Evolutionary conservation across 2,888 invertebrate genomes (phyloP).

Genomic region (Octonoba sinensis): DNA sequence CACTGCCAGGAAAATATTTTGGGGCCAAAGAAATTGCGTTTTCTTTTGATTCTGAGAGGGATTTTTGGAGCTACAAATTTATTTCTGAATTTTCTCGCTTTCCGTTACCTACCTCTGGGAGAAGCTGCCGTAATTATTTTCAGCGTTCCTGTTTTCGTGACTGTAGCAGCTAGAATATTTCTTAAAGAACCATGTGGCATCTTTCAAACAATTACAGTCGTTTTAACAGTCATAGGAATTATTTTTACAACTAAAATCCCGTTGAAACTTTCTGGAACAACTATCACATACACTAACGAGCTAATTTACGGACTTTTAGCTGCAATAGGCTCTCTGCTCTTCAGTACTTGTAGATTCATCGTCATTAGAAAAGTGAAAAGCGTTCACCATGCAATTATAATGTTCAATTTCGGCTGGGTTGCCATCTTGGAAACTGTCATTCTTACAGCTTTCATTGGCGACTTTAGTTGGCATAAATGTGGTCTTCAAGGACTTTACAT

Average conservation of each 20-base stretch:
- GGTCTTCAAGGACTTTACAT: conserved; percentile 84
- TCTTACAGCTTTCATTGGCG: conserved; percentile 80
- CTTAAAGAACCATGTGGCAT: conserved; percentile 91
- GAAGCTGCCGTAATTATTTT: conserved; percentile 93
- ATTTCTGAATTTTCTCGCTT: conserved; percentile 91
- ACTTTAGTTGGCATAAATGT: conserved; percentile 85
- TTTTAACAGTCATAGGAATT: conserved; percentile 87
- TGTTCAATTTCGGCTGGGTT: conserved; percentile 87
- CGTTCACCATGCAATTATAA: conserved; percentile 89
- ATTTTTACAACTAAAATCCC: conserved; percentile 88
- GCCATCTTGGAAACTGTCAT: conserved; percentile 76
- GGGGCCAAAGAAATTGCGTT: conserved; percentile 81
- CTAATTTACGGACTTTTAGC: conserved; percentile 83
- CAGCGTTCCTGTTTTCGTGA: conserved; percentile 92
- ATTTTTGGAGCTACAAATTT: conserved; percentile 89
- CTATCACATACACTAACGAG: conserved; percentile 29
- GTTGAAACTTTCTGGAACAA: conserved; percentile 78
- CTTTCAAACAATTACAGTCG: conserved; percentile 86
- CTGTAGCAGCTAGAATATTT: conserved; percentile 77
- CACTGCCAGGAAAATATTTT: conserved; percentile 84
- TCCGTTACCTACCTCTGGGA: conserved; percentile 90
- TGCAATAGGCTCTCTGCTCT: conserved; percentile 86
- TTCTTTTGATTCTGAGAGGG: conserved; percentile 83
- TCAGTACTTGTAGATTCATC: conserved; percentile 84
- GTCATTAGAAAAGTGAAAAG: conserved; percentile 84